Conservation (phyloP, 2,888 invertebrate genomes). For the Lasioglossum malachurum region DNA sequence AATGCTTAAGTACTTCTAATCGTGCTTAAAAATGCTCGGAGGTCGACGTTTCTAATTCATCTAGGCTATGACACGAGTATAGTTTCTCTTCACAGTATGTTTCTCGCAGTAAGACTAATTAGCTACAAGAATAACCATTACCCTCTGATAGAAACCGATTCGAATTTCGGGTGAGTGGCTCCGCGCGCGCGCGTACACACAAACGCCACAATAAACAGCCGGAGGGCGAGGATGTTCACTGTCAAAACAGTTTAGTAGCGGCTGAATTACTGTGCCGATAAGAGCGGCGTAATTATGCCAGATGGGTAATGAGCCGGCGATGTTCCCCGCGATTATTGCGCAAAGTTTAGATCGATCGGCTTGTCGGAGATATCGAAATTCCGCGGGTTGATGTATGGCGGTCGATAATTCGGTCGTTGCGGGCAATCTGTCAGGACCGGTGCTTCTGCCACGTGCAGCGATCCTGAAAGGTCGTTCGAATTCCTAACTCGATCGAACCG, state of each 20-base stretch:
- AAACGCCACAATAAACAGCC: background rate
- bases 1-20: background rate
- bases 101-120: background rate
- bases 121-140: conserved; percentile 5
- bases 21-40: background rate
- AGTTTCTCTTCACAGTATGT: background rate
- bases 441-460: conserved; percentile 20
- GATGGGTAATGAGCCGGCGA: conserved; percentile 21
- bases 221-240: background rate
- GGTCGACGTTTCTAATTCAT: background rate
- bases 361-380: conserved; percentile 44
- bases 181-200: background rate
- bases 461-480: background rate
- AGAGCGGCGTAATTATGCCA: conserved; percentile 1
- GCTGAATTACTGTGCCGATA: conserved; percentile 33
- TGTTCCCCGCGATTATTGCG: conserved; percentile 33
- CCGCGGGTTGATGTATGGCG: conserved; percentile 37
- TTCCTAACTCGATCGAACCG: background rate
- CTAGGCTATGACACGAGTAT: background rate
- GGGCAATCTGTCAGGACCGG: conserved; percentile 1
- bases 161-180: background rate
- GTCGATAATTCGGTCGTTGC: conserved; percentile 42
- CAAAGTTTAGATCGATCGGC: conserved; percentile 29
- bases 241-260: background rate
- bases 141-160: conserved; percentile 1